These are phyloP conservation scores for Pyrrhia umbra DNA, from an alignment of 2,888 invertebrate genomes.

Conservation along the genomic window DNA sequence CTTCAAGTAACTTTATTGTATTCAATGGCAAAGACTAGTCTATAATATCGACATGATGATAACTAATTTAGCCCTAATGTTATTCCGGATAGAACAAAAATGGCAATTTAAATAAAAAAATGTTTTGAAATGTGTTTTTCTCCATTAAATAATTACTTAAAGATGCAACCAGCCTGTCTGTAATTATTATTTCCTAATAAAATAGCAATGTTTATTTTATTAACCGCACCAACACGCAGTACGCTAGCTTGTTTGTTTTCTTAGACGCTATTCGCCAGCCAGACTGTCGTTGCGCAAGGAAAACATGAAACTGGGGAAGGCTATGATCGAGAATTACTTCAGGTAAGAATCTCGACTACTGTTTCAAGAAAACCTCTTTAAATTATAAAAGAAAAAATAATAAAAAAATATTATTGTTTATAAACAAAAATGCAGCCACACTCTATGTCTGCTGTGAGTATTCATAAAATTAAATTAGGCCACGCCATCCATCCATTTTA, in stretches of 20 bases:
- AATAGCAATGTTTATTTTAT: slow-evolving; percentile 63
- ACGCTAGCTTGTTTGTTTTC: slow-evolving; percentile 86
- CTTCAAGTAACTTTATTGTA: slow-evolving; percentile 25
- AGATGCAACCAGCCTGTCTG: slow-evolving; percentile 23
- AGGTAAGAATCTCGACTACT: slow-evolving; percentile 90
- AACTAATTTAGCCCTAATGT: neutral
- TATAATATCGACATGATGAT: too few species aligned
- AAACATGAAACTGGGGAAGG: slow-evolving; percentile 94
- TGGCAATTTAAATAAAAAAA: neutral
- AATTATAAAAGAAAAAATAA: neutral
- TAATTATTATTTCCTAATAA: slow-evolving; percentile 51
- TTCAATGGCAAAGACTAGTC: neutral
- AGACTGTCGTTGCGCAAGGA: slow-evolving; percentile 95
- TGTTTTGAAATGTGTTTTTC: too few species aligned
- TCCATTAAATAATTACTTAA: slow-evolving; percentile 28
- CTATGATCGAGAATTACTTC: slow-evolving; percentile 94
- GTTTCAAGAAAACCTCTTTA: slow-evolving; percentile 6
- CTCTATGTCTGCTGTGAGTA: slow-evolving; percentile 53
- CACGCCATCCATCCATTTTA: slow-evolving; percentile 34
- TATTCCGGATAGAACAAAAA: neutral
- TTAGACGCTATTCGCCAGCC: slow-evolving; percentile 96
- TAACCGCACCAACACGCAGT: slow-evolving; percentile 70
- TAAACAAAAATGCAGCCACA: slow-evolving; percentile 53
- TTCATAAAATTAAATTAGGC: slow-evolving; percentile 21
- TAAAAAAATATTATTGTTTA: slow-evolving; percentile 40